Evolutionary conservation across 2,113 vertebrate species (phyloP), one percentile per base, ranked within the genome.

Genomic region (Phrynosoma platyrhinos): DNA sequence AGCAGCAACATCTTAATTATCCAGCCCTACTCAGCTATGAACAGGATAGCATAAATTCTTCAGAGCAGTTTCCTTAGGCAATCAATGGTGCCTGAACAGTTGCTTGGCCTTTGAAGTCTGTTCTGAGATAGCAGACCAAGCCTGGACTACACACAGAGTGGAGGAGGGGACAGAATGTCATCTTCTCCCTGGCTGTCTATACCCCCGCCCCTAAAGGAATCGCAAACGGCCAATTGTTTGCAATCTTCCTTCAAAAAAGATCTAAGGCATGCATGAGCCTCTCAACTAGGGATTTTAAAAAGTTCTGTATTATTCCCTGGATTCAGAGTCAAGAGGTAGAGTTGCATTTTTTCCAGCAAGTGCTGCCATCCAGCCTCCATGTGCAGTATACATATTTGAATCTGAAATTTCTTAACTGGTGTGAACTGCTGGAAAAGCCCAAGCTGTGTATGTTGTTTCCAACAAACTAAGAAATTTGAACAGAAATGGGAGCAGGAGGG

Each of bases 21-120:
- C 64, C 53, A 85, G 42, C n/a, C 72, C 52, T 55, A 74, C n/a
- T 27, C 47, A 78, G 30, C 62, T n/a, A 85, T n/a, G 53, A 52
- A 75, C 36, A 74, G 10, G 62, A 76, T 76, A 32, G 25, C 36
- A 47, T 66, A 40, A 62, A 62, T 62, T 64, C 58, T 64, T 68
- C 76, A 58, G 8, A 58, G 27, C n/a, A 84, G 14, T 84, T 74
- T 18, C 42, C 5, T 68, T 47, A 79, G 20, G 27, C 32, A 85
- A 14, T 40, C 74, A 85, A 76, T n/a, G 72, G 40, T 77, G 83
- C 83, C 62, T 66, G 20, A 52, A 79, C 62, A 79, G 42, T 52
- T n/a, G 20, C 12, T 53, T 79, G 40, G 40, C 40, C 27, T 68
- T 69, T 79, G 55, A 58, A 40, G 21, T 72, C 47, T 72, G 27